Evolutionary conservation across 2,797 vertebrate genomes (phyloP).

Genomic region (Lepus oiostolus): DNA sequence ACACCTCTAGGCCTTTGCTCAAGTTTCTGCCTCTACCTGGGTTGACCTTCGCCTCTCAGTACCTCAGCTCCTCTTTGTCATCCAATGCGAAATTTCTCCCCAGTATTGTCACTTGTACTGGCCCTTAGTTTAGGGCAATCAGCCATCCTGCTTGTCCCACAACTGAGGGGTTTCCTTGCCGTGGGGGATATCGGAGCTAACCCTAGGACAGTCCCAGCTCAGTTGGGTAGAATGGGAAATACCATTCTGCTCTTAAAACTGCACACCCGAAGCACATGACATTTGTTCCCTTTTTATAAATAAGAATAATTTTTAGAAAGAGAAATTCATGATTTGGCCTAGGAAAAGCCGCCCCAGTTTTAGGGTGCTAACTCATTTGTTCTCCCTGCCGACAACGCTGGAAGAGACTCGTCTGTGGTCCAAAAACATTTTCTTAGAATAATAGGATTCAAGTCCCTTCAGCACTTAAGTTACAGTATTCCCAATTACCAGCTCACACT

Average conservation of each 20-base stretch:
- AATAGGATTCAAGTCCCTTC: conserved; percentile 47
- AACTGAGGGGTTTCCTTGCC: not conserved
- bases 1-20: not conserved
- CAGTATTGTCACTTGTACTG: conserved; percentile 31
- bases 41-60: not conserved
- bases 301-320: too few species aligned
- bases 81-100: conserved; percentile 5
- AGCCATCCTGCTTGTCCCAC: not conserved
- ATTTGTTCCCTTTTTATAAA: too few species aligned
- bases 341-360: not conserved
- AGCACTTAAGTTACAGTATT: conserved; percentile 49
- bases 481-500: conserved; percentile 63
- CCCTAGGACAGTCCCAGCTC: not conserved
- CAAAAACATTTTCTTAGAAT: conserved; percentile 29
- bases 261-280: too few species aligned
- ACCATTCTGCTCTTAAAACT: too few species aligned
- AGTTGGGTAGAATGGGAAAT: not conserved
- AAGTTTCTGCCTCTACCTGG: not conserved
- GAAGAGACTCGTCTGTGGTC: conserved; percentile 2
- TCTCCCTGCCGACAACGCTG: not conserved
- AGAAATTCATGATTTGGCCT: not conserved
- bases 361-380: not conserved
- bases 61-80: conserved; percentile 2
- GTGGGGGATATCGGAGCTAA: not conserved
- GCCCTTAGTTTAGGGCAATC: conserved; percentile 7